Conservation (phyloP, 2,888 invertebrate genomes). For the Coecobrya sp. region DNA sequence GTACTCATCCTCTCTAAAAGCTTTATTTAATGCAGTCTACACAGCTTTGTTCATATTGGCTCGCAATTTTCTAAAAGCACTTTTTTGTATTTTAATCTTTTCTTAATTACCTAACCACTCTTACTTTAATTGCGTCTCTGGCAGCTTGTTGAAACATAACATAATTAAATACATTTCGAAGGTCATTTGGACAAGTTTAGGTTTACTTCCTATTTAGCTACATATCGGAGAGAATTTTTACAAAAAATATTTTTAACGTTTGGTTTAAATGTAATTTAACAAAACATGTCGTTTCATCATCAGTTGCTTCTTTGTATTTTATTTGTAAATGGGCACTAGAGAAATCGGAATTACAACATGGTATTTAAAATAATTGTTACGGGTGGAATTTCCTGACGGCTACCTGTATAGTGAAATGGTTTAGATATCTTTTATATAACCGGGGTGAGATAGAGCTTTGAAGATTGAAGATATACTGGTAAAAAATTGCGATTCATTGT, state of each 20-base stretch:
- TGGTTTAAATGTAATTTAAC: no score
- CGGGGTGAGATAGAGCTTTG: background rate
- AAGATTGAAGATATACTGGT: background rate
- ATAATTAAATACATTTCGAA: background rate
- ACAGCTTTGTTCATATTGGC: slow-evolving; percentile 62
- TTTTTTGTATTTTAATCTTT: slow-evolving; percentile 30
- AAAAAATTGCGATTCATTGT: no score
- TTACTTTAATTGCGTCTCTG: background rate
- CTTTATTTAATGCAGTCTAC: slow-evolving; percentile 56
- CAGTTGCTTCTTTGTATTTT: background rate
- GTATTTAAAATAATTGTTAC: background rate
- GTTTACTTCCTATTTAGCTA: background rate
- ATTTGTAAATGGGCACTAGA: slow-evolving; percentile 1
- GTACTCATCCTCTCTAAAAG: slow-evolving; percentile 17
- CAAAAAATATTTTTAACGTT: slow-evolving; percentile 18
- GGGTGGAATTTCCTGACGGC: slow-evolving; percentile 56
- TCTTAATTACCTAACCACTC: background rate
- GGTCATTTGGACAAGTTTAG: background rate
- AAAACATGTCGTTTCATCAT: background rate
- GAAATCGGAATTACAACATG: background rate
- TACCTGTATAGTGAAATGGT: background rate
- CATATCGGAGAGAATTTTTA: background rate
- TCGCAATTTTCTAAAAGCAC: slow-evolving; percentile 67
- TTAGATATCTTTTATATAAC: background rate
- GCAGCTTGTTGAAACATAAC: background rate